Percentiles rank a stretch among this genome's conserved stretches.
Evolutionary conservation across 2,797 vertebrate genomes (phyloP).

Genomic region (Leptatherina wallacei): DNA sequence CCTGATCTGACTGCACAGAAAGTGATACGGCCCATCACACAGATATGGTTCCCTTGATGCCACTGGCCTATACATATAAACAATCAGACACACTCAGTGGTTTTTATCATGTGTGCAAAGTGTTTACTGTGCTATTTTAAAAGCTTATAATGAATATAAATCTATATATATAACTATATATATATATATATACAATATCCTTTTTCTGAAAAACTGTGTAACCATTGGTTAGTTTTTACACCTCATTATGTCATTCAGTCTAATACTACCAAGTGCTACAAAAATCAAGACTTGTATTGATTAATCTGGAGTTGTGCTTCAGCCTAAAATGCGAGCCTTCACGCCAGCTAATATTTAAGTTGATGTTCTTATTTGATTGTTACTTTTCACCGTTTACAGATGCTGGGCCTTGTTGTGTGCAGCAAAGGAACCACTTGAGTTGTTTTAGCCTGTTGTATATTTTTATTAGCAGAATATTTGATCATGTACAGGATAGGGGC

Average conservation of each 20-base stretch:
- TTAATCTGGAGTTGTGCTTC: slow-evolving; percentile 51
- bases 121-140: slow-evolving; percentile 99
- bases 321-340: slow-evolving; percentile 49
- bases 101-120: slow-evolving; percentile 99
- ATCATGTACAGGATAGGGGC: slow-evolving; percentile 75
- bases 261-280: slow-evolving; percentile 78
- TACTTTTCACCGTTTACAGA: slow-evolving; percentile 72
- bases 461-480: slow-evolving; percentile 76
- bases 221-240: slow-evolving; percentile 86
- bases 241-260: slow-evolving; percentile 78
- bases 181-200: slow-evolving; percentile 87
- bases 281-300: slow-evolving; percentile 67
- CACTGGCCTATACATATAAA: slow-evolving; percentile 89
- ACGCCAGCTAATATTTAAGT: slow-evolving; percentile 64
- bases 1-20: slow-evolving; percentile 82
- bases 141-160: slow-evolving; percentile 91
- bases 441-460: slow-evolving; percentile 77
- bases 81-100: slow-evolving; percentile 97
- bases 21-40: slow-evolving; percentile 89
- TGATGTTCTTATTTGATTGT: slow-evolving; percentile 72
- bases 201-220: slow-evolving; percentile 94
- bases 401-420: slow-evolving; percentile 75
- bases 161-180: slow-evolving; percentile 89
- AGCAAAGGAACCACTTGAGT: slow-evolving; percentile 71
- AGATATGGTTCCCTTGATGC: slow-evolving; percentile 80